These are phyloP conservation scores for Drosophila truncata DNA, from an alignment of 1,140 invertebrate species.

Conservation along the genomic window DNA sequence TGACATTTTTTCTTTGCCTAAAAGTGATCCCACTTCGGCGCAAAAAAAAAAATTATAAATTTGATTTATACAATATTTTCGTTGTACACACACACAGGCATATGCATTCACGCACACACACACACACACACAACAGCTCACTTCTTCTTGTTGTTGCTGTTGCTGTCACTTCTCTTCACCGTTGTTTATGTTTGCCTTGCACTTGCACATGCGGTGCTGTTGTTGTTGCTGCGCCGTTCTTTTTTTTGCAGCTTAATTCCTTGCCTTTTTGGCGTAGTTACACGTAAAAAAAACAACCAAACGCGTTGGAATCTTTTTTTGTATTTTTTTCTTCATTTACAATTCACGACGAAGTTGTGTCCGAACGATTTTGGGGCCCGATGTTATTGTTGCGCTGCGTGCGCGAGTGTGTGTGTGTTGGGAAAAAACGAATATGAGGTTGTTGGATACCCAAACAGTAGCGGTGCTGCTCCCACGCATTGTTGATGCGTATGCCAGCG, in stretches of 20 bases:
- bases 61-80: slow-evolving; percentile 53
- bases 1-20: slow-evolving; percentile 7
- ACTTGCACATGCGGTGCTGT: slow-evolving; percentile 72
- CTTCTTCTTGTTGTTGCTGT: slow-evolving; percentile 48
- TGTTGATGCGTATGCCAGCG: not conserved
- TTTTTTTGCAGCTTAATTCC: slow-evolving; percentile 71
- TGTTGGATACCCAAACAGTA: slow-evolving; percentile 13
- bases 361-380: slow-evolving; percentile 66
- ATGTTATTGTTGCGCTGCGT: slow-evolving; percentile 71
- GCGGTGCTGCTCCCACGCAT: slow-evolving; percentile 45
- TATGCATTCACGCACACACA: slow-evolving; percentile 24
- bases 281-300: slow-evolving; percentile 60
- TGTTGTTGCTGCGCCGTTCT: slow-evolving; percentile 60
- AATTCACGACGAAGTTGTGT: slow-evolving; percentile 77
- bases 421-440: slow-evolving; percentile 44
- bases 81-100: slow-evolving; percentile 43
- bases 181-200: slow-evolving; percentile 80
- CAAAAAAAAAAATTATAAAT: slow-evolving; percentile 55
- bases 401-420: slow-evolving; percentile 55
- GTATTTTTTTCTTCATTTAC: slow-evolving; percentile 71
- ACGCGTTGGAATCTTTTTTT: slow-evolving; percentile 65
- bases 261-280: slow-evolving; percentile 70
- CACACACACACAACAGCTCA: slow-evolving; percentile 20
- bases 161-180: slow-evolving; percentile 49
- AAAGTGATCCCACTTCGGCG: slow-evolving; percentile 12